Conservation (phyloP, 2,113 vertebrate species). For the Centropus unirufus region DNA sequence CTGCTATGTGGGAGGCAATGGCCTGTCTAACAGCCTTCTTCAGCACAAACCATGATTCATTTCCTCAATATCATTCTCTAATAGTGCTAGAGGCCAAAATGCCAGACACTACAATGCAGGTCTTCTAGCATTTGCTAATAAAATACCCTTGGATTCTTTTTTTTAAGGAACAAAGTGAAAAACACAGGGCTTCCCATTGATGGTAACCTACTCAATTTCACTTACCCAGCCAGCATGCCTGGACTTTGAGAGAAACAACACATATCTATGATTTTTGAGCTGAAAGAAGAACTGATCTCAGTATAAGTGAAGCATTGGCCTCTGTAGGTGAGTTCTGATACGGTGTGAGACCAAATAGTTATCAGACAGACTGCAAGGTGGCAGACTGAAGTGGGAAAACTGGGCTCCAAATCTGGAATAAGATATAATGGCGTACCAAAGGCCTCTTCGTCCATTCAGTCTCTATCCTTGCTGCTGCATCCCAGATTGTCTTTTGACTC, state of each 20-base stretch:
- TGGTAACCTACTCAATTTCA: not conserved
- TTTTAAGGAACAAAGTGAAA: not conserved
- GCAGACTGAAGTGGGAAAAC: not conserved
- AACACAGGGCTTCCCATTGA: not conserved
- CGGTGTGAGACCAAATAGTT: not conserved
- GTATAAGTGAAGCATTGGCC: not conserved
- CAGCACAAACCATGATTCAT: slow-evolving; percentile 33
- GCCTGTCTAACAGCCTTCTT: not conserved
- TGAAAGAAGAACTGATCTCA: not conserved
- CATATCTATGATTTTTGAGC: not conserved
- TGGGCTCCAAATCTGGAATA: not conserved
- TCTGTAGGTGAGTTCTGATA: not conserved
- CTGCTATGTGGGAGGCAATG: not conserved
- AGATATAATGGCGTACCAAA: not conserved
- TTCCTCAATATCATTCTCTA: slow-evolving; percentile 31
- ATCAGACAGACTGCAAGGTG: not conserved
- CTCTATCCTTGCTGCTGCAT: not conserved
- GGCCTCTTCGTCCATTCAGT: not conserved
- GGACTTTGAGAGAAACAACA: not conserved
- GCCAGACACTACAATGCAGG: not conserved
- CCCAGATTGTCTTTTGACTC: not conserved
- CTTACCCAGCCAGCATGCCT: not conserved
- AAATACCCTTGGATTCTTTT: not conserved
- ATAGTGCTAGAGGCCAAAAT: slow-evolving; percentile 11
- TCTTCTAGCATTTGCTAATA: not conserved